A percentile compares a stretch with the other conserved stretches of the same genome.
Conservation (phyloP, 1,140 invertebrate species). For the Aphis gossypii region DNA sequence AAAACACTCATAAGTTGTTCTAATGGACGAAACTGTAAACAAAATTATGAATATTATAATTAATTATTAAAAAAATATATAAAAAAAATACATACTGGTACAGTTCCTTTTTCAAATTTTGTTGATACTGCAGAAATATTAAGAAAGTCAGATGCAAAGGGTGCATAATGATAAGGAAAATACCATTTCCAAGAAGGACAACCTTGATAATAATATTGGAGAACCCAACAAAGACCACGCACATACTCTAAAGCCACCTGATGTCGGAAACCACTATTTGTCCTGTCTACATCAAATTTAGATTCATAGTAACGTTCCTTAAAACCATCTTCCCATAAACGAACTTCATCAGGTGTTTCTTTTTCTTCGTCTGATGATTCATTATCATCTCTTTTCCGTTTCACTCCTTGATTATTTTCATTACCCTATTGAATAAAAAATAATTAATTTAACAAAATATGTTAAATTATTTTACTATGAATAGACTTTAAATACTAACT, state of each 20-base stretch:
- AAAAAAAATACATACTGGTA: conserved; percentile 73
- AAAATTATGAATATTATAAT: conserved; percentile 59
- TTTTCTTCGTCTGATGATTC: conserved; percentile 74
- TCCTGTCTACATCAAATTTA: conserved; percentile 88
- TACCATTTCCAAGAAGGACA: conserved; percentile 99
- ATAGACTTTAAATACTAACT: conserved; percentile 9
- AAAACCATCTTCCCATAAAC: conserved; percentile 97
- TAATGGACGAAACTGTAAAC: conserved; percentile 87
- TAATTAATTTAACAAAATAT: background rate
- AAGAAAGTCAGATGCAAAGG: conserved; percentile 99
- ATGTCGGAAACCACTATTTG: conserved; percentile 85
- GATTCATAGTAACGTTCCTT: conserved; percentile 97
- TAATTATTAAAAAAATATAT: background rate
- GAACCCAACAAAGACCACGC: conserved; percentile 95
- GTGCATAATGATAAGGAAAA: conserved; percentile 99
- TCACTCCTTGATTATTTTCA: conserved; percentile 56
- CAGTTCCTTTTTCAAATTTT: conserved; percentile 86
- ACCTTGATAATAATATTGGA: conserved; percentile 98
- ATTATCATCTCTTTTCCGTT: conserved; percentile 67
- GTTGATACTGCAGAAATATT: conserved; percentile 87
- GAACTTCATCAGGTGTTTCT: conserved; percentile 89
- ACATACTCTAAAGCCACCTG: conserved; percentile 92
- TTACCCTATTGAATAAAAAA: conserved; percentile 37
- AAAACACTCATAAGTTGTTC: conserved; percentile 99
- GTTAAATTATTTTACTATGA: background rate